Percentiles rank a stretch among this genome's conserved stretches.
Evolutionary conservation across 2,888 invertebrate species (phyloP).

Genomic region (Pristionchus mayeri): DNA sequence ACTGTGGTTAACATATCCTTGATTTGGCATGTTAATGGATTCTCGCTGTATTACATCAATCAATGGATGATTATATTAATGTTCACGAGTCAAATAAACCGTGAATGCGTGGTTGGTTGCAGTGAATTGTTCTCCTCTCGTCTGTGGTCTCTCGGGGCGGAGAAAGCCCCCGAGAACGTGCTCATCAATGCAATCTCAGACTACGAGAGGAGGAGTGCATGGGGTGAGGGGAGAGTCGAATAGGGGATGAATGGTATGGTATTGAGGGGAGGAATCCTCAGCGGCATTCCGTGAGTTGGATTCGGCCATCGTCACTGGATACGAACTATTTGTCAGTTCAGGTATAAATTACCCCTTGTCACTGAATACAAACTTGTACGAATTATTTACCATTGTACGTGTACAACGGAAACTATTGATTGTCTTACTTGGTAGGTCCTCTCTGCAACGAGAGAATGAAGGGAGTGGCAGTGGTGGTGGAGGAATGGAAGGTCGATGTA

Average conservation of each 20-base stretch:
- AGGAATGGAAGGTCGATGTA: conserved; percentile 83
- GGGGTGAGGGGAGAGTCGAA: conserved; percentile 52
- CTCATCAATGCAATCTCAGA: conserved; percentile 86
- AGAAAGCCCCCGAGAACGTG: conserved; percentile 90
- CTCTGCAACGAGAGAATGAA: conserved; percentile 97
- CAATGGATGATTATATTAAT: neutral
- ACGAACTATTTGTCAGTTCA: conserved; percentile 70
- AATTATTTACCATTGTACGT: too few relatives aligned
- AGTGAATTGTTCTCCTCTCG: conserved; percentile 63
- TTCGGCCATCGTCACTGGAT: conserved; percentile 69
- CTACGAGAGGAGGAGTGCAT: conserved; percentile 78
- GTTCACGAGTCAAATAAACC: too few relatives aligned
- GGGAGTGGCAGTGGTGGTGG: conserved; percentile 91
- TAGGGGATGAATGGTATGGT: too few relatives aligned
- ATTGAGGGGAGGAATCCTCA: neutral
- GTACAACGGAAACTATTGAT: neutral
- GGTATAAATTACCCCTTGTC: neutral
- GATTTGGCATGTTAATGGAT: too few relatives aligned
- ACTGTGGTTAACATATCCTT: too few relatives aligned
- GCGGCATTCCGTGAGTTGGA: conserved; percentile 61
- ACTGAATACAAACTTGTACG: too few relatives aligned
- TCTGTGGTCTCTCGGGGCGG: conserved; percentile 94
- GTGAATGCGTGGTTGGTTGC: neutral
- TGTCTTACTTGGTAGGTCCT: conserved; percentile 84
- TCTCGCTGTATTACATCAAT: too few relatives aligned